Percentiles rank a stretch among this genome's conserved stretches.
phyloP scores from a whole-genome alignment of 1,140 invertebrate genomes.

The Callitettix versicolor region DNA sequence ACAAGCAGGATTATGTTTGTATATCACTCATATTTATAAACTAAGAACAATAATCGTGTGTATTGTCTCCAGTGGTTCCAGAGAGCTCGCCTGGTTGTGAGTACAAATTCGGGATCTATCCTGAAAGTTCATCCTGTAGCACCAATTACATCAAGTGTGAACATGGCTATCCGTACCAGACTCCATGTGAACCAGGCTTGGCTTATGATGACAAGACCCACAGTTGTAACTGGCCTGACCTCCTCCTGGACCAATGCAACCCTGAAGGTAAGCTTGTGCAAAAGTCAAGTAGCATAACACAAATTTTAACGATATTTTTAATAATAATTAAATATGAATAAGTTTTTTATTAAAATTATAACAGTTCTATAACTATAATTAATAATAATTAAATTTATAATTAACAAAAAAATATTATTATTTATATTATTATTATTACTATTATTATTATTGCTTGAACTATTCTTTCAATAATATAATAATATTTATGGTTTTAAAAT shows the following conservation, averaged over 20 bases:
- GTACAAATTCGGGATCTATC: slow-evolving; percentile 80
- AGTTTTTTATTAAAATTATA: background rate
- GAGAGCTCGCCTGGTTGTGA: slow-evolving; percentile 70
- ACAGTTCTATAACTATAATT: too few species aligned
- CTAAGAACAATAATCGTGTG: too few species aligned
- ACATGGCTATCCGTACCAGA: slow-evolving; percentile 64
- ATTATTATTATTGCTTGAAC: too few species aligned
- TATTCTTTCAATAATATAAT: too few species aligned
- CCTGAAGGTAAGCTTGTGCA: slow-evolving; percentile 74
- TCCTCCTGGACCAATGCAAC: slow-evolving; percentile 72
- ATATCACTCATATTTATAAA: too few species aligned
- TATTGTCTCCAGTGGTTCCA: slow-evolving; percentile 67
- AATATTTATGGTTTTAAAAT: too few species aligned
- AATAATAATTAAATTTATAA: too few species aligned
- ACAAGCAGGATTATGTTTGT: too few species aligned
- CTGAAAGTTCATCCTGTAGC: slow-evolving; percentile 65
- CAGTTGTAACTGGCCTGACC: slow-evolving; percentile 87
- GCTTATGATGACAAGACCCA: slow-evolving; percentile 81
- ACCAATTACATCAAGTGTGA: slow-evolving; percentile 79
- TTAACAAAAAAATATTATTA: too few species aligned
- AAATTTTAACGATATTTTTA: background rate
- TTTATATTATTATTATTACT: too few species aligned
- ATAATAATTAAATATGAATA: background rate
- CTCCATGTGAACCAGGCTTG: slow-evolving; percentile 73
- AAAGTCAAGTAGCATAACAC: too few species aligned